Base-by-base conservation (phyloP, 37 sponge, comb jelly and placozoan species). In the Spongilla lacustris region DNA sequence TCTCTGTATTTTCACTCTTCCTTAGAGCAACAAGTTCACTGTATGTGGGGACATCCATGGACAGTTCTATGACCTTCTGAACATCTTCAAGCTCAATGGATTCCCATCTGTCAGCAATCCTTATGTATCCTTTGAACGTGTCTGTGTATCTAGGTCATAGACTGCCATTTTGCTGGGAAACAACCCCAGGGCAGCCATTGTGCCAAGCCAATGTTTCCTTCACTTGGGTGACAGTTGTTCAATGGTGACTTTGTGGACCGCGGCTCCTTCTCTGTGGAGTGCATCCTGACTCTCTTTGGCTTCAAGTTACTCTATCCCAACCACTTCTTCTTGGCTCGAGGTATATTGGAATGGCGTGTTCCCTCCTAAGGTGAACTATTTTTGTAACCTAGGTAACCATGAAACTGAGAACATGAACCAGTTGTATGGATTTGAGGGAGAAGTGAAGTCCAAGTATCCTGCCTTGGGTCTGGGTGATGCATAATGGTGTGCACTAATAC, bases 211-310 rank as follows among this genome's bases (percentile, higher is more conserved):
- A n/a, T n/a, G n/a, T n/a, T n/a, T 29, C 67, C 67, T 29, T 66
- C 24, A 23, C 75, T n/a, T 26, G 28, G 22, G 32, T 89, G 37
- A 21, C 46, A 96, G 96, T 90, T 99, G 5, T 99, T 99, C 77
- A 99, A 99, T 79, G 99, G 99, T 23, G 99, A 99, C 80, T 99
- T 99, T 93, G 99, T 99, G 2, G 99, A 99, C 80, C 71, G 99
- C 79, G 99, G 99, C 0, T 94, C 97, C 0, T 99, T 99, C 71
- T 96, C 97, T 26, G 93, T 96, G 9, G 99, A 99, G 68, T 95
- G 95, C 46, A 91, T 99, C 66, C 79, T 99, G 32, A 88, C 92
- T 0, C 85, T 99, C 69, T 90, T 99, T 68, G 99, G 99, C 28
- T 99, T 89, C 86, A 99, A 96, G 68, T 58, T 95, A 26, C 88